Conservation (phyloP, 2,113 vertebrate genomes). For the Marmota flaviventris region DNA sequence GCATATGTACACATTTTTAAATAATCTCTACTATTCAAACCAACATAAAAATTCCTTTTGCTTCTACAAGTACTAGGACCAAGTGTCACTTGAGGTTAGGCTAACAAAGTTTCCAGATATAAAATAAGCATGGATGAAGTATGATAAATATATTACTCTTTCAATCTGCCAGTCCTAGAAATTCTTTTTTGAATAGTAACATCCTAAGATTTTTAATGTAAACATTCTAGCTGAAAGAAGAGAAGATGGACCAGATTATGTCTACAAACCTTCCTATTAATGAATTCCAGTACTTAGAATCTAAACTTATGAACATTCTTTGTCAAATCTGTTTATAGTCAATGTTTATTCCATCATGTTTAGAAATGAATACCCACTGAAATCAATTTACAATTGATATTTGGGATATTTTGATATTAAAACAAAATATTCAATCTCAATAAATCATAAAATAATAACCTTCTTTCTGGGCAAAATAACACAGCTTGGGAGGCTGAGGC, state of each 20-base stretch:
- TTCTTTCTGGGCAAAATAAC: background rate
- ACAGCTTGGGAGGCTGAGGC: too few relatives aligned
- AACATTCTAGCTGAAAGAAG: background rate
- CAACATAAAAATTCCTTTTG: background rate
- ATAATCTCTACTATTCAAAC: background rate
- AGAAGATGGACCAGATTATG: background rate
- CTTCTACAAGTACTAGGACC: background rate
- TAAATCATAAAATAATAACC: constrained; percentile 18
- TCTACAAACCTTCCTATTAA: background rate
- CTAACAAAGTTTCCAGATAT: background rate
- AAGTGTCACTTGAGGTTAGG: background rate
- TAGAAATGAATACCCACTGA: background rate
- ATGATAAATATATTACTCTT: background rate
- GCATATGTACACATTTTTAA: background rate
- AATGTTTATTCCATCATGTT: background rate
- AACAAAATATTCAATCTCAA: background rate
- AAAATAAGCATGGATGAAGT: background rate
- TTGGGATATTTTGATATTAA: constrained; percentile 2
- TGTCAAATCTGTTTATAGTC: background rate
- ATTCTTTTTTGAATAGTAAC: background rate
- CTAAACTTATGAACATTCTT: background rate
- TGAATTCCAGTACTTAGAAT: background rate
- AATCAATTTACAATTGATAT: background rate
- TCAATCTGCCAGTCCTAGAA: background rate
- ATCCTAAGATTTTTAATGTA: background rate